phyloP scores from a whole-genome alignment of 2,888 invertebrate genomes.

The Pollenia griseotomentosa region DNA sequence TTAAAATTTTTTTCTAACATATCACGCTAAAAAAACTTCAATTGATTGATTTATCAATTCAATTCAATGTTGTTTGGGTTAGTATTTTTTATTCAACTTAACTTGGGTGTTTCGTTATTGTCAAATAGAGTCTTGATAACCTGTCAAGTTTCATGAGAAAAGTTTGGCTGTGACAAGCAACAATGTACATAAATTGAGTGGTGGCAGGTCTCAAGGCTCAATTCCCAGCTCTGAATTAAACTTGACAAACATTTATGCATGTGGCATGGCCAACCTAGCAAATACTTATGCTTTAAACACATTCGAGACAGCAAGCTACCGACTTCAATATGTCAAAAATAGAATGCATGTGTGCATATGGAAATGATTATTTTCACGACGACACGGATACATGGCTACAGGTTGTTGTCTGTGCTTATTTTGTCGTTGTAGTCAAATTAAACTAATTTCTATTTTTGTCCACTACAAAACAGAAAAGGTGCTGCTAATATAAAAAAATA shows the following conservation, averaged over 20 bases:
- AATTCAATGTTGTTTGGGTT: background rate
- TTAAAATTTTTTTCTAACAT: background rate
- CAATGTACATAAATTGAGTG: constrained; percentile 9
- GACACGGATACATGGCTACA: no score
- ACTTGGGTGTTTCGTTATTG: constrained; percentile 29
- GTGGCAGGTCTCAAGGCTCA: background rate
- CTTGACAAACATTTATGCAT: constrained; percentile 41
- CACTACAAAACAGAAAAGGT: no score
- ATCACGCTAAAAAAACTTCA: background rate
- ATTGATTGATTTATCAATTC: constrained; percentile 15
- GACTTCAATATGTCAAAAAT: no score
- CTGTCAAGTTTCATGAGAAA: constrained; percentile 34
- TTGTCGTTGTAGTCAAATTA: no score
- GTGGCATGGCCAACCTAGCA: constrained; percentile 1
- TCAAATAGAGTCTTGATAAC: constrained; percentile 35
- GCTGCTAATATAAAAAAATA: no score
- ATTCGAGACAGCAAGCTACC: no score
- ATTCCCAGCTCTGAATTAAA: constrained; percentile 48
- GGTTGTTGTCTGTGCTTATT: no score
- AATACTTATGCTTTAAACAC: no score
- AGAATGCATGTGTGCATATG: no score
- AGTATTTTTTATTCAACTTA: constrained; percentile 8
- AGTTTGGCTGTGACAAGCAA: constrained; percentile 1
- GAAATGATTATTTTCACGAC: no score
- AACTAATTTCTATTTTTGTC: no score